Base-by-base conservation (phyloP, 2,113 vertebrate species). In the Microcebus tavaratra region DNA sequence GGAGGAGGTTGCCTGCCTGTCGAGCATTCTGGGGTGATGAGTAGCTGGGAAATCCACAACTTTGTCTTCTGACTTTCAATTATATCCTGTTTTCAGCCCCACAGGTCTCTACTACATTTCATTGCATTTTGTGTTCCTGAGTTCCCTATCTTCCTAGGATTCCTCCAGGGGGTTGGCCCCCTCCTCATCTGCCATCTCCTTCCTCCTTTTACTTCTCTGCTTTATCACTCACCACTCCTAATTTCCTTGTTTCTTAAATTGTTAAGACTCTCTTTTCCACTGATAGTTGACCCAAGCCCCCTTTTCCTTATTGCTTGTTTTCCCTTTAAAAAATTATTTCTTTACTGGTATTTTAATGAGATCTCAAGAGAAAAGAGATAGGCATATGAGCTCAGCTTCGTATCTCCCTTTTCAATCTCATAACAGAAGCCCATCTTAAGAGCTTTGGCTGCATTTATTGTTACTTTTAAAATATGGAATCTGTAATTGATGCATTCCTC, bases 381-480 rank as follows among this genome's bases (percentile, higher is more conserved):
- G 42, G 29, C 72, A 42, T 91, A 70, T 82, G 73, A 79, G 17
- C 70, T 90, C 63, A 90, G 48, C 61, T 8, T 80, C 73, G 0
- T 31, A 48, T 48, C 42, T 76, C 27, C 9, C 48, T 10, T 31
- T 27, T 76, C 42, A 76, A 4, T 76, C 42, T 31, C 42, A 31
- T 76, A 92, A 72, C 31, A 90, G 78, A 95, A 96, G 59, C n/a
- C 20, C 55, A 91, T 78, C n/a, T 85, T 91, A 67, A 91, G 12
- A 88, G 2, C n/a, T 82, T 88, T 93, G 31, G 55, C 92, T 81
- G 8, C 63, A 15, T 76, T 84, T 88, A 80, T 59, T 93, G 15
- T 95, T 89, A 15, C 80, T 88, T 92, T 95, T 85, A 13, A 95
- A 90, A 65, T 85, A 79, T 93, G 8, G 6, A 91, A 29, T 57